Evolutionary conservation across 64 coral and sea anemone genomes (phyloP).

Genomic region (Stichodactyla mertensii): DNA sequence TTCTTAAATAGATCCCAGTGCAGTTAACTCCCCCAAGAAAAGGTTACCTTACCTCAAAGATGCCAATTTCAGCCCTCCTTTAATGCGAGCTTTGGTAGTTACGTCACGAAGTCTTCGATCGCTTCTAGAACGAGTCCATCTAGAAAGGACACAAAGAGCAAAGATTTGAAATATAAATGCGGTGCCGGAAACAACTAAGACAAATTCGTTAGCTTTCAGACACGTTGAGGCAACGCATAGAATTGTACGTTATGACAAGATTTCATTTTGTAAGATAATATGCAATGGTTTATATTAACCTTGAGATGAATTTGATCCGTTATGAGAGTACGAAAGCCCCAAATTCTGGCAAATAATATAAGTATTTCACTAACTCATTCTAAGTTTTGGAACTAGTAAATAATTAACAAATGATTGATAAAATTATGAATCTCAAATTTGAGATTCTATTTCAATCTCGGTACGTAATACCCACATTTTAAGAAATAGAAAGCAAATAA

Average conservation of each 20-base stretch:
- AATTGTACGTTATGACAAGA: not conserved
- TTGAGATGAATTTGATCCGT: not conserved
- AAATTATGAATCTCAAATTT: not conserved
- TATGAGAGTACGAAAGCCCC: not conserved
- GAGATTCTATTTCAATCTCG: not conserved
- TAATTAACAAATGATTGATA: not conserved
- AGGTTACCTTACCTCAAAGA: not conserved
- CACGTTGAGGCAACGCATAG: not conserved
- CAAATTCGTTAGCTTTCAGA: not conserved
- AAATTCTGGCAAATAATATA: not conserved
- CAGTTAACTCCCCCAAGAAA: not conserved
- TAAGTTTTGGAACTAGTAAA: constrained; percentile 3
- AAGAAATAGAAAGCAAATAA: not conserved
- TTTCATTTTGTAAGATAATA: not conserved
- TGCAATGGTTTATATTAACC: not conserved
- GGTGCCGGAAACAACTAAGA: not conserved
- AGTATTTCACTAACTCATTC: not conserved
- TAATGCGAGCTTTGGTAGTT: not conserved
- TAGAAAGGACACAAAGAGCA: not conserved
- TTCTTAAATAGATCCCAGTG: not conserved
- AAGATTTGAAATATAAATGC: not conserved
- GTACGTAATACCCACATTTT: not conserved
- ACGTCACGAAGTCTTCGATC: not conserved
- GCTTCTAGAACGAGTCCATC: not conserved
- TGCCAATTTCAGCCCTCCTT: not conserved